Evolutionary conservation across 2,797 vertebrate genomes (phyloP).

Genomic region (Nothura maculosa): DNA sequence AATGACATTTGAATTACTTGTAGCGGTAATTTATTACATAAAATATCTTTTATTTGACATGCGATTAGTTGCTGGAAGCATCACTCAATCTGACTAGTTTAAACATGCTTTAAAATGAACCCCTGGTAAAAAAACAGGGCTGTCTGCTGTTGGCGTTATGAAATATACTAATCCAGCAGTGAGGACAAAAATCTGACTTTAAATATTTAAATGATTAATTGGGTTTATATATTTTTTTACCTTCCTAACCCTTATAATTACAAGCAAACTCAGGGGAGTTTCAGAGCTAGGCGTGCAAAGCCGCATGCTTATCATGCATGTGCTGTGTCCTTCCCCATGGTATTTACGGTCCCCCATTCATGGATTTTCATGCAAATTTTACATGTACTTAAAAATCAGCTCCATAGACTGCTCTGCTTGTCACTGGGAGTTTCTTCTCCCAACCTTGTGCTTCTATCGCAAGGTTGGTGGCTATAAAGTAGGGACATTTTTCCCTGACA

Average conservation of each 20-base stretch:
- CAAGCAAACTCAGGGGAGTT: slow-evolving; percentile 79
- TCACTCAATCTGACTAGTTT: slow-evolving; percentile 89
- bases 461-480: neutral
- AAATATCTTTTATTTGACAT: slow-evolving; percentile 92
- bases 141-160: slow-evolving; percentile 78
- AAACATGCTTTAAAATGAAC: slow-evolving; percentile 86
- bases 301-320: slow-evolving; percentile 43
- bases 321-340: slow-evolving; percentile 23
- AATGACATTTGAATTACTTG: slow-evolving; percentile 91
- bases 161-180: slow-evolving; percentile 79
- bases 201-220: slow-evolving; percentile 85
- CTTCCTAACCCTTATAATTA: slow-evolving; percentile 80
- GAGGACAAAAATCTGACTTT: slow-evolving; percentile 82
- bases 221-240: slow-evolving; percentile 75
- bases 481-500: neutral
- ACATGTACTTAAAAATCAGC: slow-evolving; percentile 11
- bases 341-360: slow-evolving; percentile 46
- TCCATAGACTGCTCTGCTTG: neutral
- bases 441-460: slow-evolving; percentile 20
- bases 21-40: slow-evolving; percentile 90
- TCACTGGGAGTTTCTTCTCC: slow-evolving; percentile 11
- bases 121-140: slow-evolving; percentile 76
- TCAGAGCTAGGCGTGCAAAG: slow-evolving; percentile 75
- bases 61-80: slow-evolving; percentile 89
- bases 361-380: slow-evolving; percentile 17